Evolutionary conservation across 2,888 invertebrate species (phyloP), one percentile per base, ranked within the genome.

Genomic region (Podotricha telesiphe): DNA sequence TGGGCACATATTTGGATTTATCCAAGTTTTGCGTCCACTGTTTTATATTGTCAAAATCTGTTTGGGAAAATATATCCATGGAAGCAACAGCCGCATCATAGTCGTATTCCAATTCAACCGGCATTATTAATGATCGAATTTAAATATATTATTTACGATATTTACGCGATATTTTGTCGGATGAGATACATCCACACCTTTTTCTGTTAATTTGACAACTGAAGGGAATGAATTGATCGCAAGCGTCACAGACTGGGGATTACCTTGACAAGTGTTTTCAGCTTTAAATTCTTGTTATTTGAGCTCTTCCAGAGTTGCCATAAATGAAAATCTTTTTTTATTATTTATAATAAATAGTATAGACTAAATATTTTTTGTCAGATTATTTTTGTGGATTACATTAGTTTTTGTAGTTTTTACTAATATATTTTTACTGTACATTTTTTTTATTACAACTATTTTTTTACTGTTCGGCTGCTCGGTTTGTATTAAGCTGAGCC

Each of bases 31-130:
- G 83, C n/a, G 89, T 86, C 94, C 94, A 94, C 68, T 85, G 79
- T 66, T 84, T 84, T 59, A 94, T 82, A 74, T 83, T 78, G 69
- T 91, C 83, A 34, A 94, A 91, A 77, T 94, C 91, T 11, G 86
- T 82, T 76, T 90, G 91, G 5, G 93, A 94, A 82, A 94, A 91
- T 71, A 82, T 88, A 65, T 93, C 93, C 86, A 94, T 89, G 34
- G 87, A 81, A 22, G 85, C 83, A 56, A 89, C 86, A 37, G 89
- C 84, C 61, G 85, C 84, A 40, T 88, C 85, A 75, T 90, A 93
- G 77, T 93, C 88, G 65, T 79, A 93, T 75, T 91, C 90, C 77
- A 93, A 78, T 56, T 93, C 89, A 56, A 89, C 83, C 62, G 86
- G 70, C 93, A 93, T 93, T 75, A 77, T 85, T 75, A 69, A 73